A percentile compares a stretch with the other conserved stretches of the same genome.
phyloP scores from a whole-genome alignment of 35 echinoderm and acorn worm species.

The Holothuria glaberrima region DNA sequence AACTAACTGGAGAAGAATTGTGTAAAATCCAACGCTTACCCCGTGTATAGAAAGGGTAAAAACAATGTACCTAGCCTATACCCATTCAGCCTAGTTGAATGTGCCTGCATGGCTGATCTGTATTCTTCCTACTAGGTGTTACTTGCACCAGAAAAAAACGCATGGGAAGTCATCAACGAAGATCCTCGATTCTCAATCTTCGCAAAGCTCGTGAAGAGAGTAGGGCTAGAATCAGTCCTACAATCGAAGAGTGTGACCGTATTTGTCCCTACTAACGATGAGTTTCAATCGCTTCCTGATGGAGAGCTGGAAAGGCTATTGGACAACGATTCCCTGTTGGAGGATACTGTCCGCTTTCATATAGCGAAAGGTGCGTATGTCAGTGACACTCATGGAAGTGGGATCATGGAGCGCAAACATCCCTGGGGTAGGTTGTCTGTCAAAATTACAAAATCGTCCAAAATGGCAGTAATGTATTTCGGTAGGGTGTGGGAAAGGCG shows the following conservation, averaged over 20 bases:
- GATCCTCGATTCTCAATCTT: constrained; percentile 32
- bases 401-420: no score
- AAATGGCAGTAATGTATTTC: no score
- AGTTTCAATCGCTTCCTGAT: neutral
- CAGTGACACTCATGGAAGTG: no score
- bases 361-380: constrained; percentile 12
- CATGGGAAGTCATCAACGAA: neutral
- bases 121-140: neutral
- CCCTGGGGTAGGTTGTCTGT: no score
- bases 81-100: no score
- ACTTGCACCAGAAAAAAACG: neutral
- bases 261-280: neutral
- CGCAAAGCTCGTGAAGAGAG: constrained; percentile 9
- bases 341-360: constrained; percentile 2
- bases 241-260: constrained; percentile 4
- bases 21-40: no score
- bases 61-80: no score
- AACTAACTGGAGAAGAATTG: no score
- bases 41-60: no score
- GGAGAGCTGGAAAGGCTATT: neutral
- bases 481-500: no score
- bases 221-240: constrained; percentile 3
- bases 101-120: no score
- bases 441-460: no score
- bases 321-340: neutral